phyloP scores from a whole-genome alignment of 1,140 invertebrate genomes.

The Teleopsis dalmanni region DNA sequence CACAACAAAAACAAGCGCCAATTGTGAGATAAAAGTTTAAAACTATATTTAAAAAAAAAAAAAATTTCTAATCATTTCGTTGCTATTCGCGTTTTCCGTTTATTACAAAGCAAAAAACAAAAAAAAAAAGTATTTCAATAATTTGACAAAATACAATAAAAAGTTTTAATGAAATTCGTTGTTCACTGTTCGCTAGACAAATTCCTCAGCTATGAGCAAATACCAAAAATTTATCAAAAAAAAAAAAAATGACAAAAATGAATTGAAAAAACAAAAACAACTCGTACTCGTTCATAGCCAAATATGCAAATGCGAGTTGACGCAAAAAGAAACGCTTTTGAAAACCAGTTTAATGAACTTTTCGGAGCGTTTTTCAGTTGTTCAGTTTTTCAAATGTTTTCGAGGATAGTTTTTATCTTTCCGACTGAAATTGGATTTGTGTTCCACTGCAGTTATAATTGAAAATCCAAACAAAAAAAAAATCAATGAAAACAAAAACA shows the following conservation, averaged over 20 bases:
- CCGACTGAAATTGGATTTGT: background rate
- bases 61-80: too few species aligned
- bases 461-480: background rate
- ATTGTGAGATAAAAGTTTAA: background rate
- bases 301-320: slow-evolving; percentile 17
- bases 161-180: too few species aligned
- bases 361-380: slow-evolving; percentile 12
- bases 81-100: too few species aligned
- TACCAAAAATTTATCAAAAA: slow-evolving; percentile 2
- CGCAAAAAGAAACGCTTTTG: too few species aligned
- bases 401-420: background rate
- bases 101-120: too few species aligned
- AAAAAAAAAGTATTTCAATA: too few species aligned
- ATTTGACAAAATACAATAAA: too few species aligned
- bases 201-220: slow-evolving; percentile 5
- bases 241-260: background rate
- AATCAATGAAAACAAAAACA: background rate
- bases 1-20: background rate
- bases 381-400: background rate
- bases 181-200: too few species aligned
- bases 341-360: slow-evolving; percentile 44
- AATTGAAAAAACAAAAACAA: slow-evolving; percentile 3
- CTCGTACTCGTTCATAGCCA: slow-evolving; percentile 1
- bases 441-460: background rate
- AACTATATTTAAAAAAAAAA: too few species aligned